phyloP scores from a whole-genome alignment of 2,888 invertebrate species.

The Xanthostigma xanthostigma region DNA sequence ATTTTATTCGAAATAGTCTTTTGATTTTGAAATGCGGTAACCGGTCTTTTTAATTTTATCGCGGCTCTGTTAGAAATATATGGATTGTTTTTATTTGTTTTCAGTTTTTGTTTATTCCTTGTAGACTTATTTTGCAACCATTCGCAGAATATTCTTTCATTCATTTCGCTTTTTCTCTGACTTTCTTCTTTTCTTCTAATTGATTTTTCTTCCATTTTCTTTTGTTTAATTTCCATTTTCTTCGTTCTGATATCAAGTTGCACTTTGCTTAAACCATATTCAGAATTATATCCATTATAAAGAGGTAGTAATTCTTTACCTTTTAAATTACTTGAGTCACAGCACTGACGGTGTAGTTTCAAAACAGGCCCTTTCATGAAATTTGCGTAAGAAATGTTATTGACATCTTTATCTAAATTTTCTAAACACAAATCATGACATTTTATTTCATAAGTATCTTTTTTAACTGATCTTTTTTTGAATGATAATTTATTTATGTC shows the following conservation, averaged over 20 bases:
- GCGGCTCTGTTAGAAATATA: not conserved
- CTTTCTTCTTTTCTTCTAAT: not conserved
- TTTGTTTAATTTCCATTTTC: not conserved
- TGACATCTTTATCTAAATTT: not conserved
- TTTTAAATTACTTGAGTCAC: not conserved
- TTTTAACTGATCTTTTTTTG: not conserved
- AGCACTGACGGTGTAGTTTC: not conserved
- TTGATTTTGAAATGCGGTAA: not conserved
- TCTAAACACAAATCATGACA: not conserved
- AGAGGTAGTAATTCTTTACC: not conserved
- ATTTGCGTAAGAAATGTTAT: not conserved
- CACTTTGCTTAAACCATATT: not conserved
- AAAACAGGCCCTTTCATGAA: not conserved
- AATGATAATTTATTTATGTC: too few species aligned
- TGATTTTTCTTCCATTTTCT: not conserved
- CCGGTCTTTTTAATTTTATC: too few species aligned
- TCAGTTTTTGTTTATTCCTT: not conserved
- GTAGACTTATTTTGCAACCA: not conserved
- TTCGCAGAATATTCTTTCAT: constrained; percentile 1
- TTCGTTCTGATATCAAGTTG: not conserved
- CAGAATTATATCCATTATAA: not conserved
- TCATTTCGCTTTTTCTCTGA: not conserved
- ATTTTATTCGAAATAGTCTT: not conserved
- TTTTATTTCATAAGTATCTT: not conserved
- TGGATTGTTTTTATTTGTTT: not conserved